Conservation (phyloP, 35 echinoderm and acorn worm genomes). For the Apostichopus californicus region DNA sequence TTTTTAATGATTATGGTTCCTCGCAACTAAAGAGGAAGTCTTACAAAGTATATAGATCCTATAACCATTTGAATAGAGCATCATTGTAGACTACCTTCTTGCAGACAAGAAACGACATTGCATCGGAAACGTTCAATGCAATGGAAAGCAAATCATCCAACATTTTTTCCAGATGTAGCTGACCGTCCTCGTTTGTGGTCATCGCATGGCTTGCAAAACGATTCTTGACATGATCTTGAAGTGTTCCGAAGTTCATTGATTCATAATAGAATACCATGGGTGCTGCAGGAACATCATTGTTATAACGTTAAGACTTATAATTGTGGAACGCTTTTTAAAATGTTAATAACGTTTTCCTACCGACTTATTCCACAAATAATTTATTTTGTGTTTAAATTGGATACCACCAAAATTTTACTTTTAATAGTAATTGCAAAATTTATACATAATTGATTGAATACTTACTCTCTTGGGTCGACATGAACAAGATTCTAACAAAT, state of each 20-base stretch:
- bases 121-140: not conserved
- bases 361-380: no score
- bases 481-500: not conserved
- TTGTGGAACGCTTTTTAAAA: no score
- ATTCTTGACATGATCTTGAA: not conserved
- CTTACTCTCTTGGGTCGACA: not conserved
- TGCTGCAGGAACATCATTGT: no score
- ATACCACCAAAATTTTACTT: no score
- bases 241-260: not conserved
- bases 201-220: not conserved
- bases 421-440: no score
- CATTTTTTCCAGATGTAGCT: not conserved
- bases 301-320: no score
- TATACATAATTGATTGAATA: not conserved
- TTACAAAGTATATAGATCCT: not conserved
- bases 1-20: no score
- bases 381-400: no score
- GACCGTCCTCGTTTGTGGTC: not conserved
- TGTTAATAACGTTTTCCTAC: no score
- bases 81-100: constrained; percentile 15
- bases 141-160: not conserved
- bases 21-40: no score
- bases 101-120: not conserved
- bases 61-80: not conserved
- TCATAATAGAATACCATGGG: not conserved